Evolutionary conservation across 2,888 invertebrate species (phyloP).

Genomic region (Halocaridina rubra): DNA sequence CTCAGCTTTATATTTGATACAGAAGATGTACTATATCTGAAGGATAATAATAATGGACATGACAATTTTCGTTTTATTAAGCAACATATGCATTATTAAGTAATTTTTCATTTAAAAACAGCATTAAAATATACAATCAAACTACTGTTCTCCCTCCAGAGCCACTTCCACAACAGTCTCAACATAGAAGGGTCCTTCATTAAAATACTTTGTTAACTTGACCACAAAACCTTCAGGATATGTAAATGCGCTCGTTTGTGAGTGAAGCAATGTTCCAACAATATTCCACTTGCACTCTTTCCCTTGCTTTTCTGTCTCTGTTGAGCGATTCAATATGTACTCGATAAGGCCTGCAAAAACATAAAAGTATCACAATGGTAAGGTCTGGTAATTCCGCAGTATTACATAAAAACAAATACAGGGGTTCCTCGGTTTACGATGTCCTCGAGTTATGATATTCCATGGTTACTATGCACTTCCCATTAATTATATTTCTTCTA

Average conservation of each 20-base stretch:
- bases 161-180: conserved; percentile 80
- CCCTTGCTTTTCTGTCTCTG: conserved; percentile 78
- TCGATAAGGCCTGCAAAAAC: conserved; percentile 76
- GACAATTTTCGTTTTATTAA: no score
- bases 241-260: conserved; percentile 68
- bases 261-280: conserved; percentile 74
- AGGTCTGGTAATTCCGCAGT: background rate
- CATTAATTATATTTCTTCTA: no score
- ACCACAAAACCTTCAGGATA: conserved; percentile 75
- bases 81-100: no score
- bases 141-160: conserved; percentile 74
- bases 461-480: no score
- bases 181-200: conserved; percentile 84
- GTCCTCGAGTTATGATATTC: no score
- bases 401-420: background rate
- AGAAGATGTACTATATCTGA: no score
- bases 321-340: conserved; percentile 80
- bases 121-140: no score
- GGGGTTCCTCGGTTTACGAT: no score
- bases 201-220: conserved; percentile 78
- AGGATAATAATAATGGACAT: no score
- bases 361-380: background rate
- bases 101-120: no score
- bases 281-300: conserved; percentile 82
- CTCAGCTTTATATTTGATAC: no score